A percentile compares a stretch with the other conserved stretches of the same genome.
phyloP scores from a whole-genome alignment of 2,113 vertebrate genomes.

The Ranitomeya imitator region DNA sequence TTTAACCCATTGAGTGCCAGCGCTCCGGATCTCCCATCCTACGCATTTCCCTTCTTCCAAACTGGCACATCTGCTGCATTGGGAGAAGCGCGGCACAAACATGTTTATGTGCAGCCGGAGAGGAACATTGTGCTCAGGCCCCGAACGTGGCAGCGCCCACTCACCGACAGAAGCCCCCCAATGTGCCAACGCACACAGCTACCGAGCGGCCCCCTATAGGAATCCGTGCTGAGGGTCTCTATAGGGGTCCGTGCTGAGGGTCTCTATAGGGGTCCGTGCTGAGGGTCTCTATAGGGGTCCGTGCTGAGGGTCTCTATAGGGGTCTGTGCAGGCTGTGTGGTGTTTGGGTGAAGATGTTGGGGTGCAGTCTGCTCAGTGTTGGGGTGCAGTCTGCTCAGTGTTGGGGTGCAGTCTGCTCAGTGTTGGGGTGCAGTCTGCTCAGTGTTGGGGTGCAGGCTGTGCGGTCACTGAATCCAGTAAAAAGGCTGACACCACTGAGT shows the following conservation, averaged over 20 bases:
- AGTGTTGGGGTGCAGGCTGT: no score
- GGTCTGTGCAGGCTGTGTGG: no score
- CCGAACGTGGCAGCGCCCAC: conserved; percentile 16
- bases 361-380: neutral
- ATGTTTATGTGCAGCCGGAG: conserved; percentile 40
- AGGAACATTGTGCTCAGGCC: conserved; percentile 45
- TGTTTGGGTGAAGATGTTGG: neutral
- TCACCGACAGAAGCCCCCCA: neutral
- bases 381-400: no score
- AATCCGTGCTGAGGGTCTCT: no score
- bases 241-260: no score
- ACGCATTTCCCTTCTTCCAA: conserved; percentile 34
- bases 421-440: no score
- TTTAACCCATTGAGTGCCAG: conserved; percentile 26
- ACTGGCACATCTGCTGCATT: conserved; percentile 27
- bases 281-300: no score
- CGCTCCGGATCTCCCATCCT: neutral
- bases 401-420: no score
- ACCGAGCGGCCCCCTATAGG: no score
- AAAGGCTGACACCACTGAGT: no score
- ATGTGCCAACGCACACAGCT: neutral
- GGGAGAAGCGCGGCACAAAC: conserved; percentile 46
- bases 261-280: no score
- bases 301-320: neutral
- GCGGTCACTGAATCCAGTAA: no score